These are phyloP conservation scores for Gymnocheta viridis DNA, from an alignment of 2,888 invertebrate species.

Conservation along the genomic window DNA sequence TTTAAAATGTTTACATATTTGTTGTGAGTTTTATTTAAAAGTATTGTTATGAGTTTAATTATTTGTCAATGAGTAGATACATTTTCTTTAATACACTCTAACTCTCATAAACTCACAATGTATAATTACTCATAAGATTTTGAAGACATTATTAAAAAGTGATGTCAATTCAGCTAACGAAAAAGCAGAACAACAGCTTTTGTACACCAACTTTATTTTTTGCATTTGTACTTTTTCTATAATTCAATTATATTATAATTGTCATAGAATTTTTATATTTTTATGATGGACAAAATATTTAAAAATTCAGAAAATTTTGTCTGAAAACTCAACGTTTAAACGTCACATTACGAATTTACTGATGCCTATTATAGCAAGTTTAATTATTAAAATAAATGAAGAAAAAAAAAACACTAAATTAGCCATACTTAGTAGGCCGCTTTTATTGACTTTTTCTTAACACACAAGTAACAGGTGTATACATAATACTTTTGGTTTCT, in stretches of 20 bases:
- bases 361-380: too few species aligned
- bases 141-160: background rate
- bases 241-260: too few species aligned
- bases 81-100: slow-evolving; percentile 25
- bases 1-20: background rate
- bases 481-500: too few species aligned
- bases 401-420: slow-evolving; percentile 28
- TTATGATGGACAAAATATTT: too few species aligned
- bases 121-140: slow-evolving; percentile 35
- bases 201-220: too few species aligned
- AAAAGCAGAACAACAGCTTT: background rate
- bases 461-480: slow-evolving; percentile 69
- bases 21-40: slow-evolving; percentile 40
- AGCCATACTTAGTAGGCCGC: slow-evolving; percentile 17
- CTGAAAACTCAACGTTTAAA: too few species aligned
- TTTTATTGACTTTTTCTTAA: slow-evolving; percentile 12
- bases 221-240: too few species aligned
- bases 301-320: too few species aligned
- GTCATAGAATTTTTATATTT: too few species aligned
- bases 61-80: slow-evolving; percentile 32
- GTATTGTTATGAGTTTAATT: slow-evolving; percentile 58
- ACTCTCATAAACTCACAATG: slow-evolving; percentile 25
- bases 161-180: background rate
- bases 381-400: too few species aligned
- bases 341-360: too few species aligned